Percentiles rank a stretch among this genome's conserved stretches.
Evolutionary conservation across 2,888 invertebrate species (phyloP).

Genomic region (Hypomecis punctinalis): DNA sequence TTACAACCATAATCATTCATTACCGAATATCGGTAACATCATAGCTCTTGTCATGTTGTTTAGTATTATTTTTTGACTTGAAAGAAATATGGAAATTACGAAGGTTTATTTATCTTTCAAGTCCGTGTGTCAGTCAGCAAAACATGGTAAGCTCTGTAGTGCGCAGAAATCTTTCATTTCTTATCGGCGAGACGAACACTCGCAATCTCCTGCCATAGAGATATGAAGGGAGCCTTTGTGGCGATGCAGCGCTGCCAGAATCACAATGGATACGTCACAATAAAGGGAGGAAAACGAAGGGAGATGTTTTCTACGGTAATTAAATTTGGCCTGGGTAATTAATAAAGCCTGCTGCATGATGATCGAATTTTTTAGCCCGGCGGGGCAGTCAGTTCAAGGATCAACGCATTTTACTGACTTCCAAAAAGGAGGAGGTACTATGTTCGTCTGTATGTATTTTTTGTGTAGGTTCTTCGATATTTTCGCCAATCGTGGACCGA

Average conservation of each 20-base stretch:
- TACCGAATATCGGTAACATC: no score
- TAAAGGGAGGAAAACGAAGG: background rate
- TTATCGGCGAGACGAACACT: slow-evolving; percentile 66
- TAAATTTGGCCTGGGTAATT: background rate
- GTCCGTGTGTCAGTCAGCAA: slow-evolving; percentile 51
- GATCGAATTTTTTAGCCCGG: no score
- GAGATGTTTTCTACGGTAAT: slow-evolving; percentile 12
- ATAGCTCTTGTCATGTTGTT: no score
- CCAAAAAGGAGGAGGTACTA: no score
- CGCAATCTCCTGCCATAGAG: slow-evolving; percentile 55
- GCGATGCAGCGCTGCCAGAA: slow-evolving; percentile 16
- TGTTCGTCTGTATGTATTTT: no score
- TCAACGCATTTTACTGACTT: no score
- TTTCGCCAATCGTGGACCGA: no score
- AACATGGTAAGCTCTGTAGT: slow-evolving; percentile 53
- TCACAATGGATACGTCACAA: slow-evolving; percentile 17
- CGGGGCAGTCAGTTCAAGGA: no score
- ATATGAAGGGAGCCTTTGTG: slow-evolving; percentile 31
- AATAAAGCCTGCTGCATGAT: background rate
- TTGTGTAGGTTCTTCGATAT: no score
- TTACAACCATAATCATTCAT: no score
- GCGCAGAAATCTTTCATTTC: slow-evolving; percentile 73
- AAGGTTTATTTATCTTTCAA: slow-evolving; percentile 5
- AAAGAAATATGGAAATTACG: background rate
- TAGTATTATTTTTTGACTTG: no score